Evolutionary conservation across 2,797 vertebrate genomes (phyloP).

Genomic region (Molossus molossus): DNA sequence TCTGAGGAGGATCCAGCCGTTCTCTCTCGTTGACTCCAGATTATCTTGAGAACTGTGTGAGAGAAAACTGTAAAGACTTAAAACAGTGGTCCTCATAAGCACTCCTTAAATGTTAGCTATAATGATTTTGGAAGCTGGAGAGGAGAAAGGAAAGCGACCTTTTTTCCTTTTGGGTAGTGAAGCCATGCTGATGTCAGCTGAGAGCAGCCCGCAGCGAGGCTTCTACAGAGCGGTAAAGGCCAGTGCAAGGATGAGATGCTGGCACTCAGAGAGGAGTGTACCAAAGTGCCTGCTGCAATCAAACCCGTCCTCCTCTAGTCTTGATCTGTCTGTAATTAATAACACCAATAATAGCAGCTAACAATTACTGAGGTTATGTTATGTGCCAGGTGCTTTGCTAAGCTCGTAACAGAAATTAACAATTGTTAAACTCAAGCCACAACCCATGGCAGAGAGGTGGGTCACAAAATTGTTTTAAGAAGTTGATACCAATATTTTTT

Average conservation of each 20-base stretch:
- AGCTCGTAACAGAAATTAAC: neutral
- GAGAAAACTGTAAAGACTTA: neutral
- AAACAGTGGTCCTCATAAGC: neutral
- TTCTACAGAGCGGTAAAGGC: neutral
- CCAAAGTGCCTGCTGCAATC: neutral
- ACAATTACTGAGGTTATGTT: neutral
- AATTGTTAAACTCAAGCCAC: conserved; percentile 33
- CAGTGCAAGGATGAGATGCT: neutral
- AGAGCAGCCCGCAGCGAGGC: neutral
- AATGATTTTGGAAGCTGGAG: neutral
- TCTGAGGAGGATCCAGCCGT: neutral
- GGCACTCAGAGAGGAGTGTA: neutral
- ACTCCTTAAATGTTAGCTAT: neutral
- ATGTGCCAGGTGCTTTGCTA: neutral
- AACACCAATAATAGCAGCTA: neutral
- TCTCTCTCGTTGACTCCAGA: neutral
- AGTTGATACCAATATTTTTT: conserved; percentile 17
- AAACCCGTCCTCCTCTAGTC: neutral
- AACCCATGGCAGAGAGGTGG: neutral
- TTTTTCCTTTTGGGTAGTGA: neutral
- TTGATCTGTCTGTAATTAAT: neutral
- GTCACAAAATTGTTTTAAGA: neutral
- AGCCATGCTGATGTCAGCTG: neutral
- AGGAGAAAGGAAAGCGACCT: neutral
- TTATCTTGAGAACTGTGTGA: neutral